Base-by-base conservation (phyloP, 2,113 vertebrate genomes). In the Ellobius talpinus region DNA sequence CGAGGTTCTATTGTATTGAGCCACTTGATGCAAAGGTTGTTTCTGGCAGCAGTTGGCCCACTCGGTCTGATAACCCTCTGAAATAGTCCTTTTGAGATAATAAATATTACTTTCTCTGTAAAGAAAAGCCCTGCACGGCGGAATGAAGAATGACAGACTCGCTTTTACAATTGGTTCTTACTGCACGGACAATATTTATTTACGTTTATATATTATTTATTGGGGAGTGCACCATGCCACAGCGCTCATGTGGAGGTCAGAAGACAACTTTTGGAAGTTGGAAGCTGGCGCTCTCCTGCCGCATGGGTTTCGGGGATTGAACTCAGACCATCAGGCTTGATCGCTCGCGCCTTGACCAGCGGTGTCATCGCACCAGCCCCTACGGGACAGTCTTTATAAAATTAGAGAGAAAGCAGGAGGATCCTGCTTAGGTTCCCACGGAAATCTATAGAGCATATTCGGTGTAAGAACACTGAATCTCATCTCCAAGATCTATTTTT, bases 11-110 rank as follows among this genome's bases (percentile, higher is more conserved):
- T 1, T 36, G 26, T 42, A n/a, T 7, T 31, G 42, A 90, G 45
- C 13, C 12, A 0, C 42, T 58, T 13, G 4, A 0, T 16, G 36
- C 5, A n/a, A 45, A 29, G 8, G 70, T 24, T 31, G 6, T 17
- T 58, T 68, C 7, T 63, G 8, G n/a, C 4, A 42, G 45, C 61
- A 12, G 21, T 10, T 29, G 11, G n/a, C 19, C 68, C 36, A 5
- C 65, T 39, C 50, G 1, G 8, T 16, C 47, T 45, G 13, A 6
- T 39, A 39, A 52, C 79, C 55, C 61, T 52, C 74, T 4, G 10
- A 4, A 21, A 23, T 33, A 19, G 42, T 63, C 52, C 63, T 45
- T 68, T 39, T 13, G 63, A 50, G 81, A 63, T 10, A 4, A 50
- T 7, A 29, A 74, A 47, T 52, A 33, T 19, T 24, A 81, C 42